A percentile compares a stretch with the other conserved stretches of the same genome.
These are phyloP conservation scores for Metopolophium dirhodum DNA, from an alignment of 1,140 invertebrate genomes.

Conservation along the genomic window DNA sequence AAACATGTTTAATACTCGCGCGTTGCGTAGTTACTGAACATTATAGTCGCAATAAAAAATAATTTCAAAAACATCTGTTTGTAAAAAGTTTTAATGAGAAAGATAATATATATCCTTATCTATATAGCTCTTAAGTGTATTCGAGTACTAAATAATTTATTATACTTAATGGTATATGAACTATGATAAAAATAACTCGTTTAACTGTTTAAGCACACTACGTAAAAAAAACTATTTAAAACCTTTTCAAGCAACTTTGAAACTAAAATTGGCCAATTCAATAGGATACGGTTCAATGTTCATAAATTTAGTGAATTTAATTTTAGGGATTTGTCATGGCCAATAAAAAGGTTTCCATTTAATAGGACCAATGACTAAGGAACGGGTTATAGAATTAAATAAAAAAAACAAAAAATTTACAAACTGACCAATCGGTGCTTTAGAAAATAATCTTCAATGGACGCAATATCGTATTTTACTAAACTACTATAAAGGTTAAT, in stretches of 20 bases:
- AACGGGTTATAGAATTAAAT: neutral
- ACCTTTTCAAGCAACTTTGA: neutral
- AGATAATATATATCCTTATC: neutral
- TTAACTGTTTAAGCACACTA: neutral
- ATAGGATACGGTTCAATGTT: neutral
- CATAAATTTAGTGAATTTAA: neutral
- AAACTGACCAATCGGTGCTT: too few relatives aligned
- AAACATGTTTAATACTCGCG: neutral
- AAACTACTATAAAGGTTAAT: neutral
- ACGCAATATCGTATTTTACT: neutral
- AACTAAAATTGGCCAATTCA: neutral
- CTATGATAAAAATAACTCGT: neutral
- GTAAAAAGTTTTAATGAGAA: constrained; percentile 25
- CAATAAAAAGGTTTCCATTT: neutral
- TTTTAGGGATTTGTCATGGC: neutral
- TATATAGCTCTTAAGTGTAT: neutral
- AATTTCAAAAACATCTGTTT: constrained; percentile 6
- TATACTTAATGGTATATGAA: constrained; percentile 9
- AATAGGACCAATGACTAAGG: neutral
- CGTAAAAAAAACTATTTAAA: neutral
- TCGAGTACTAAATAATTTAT: constrained; percentile 8
- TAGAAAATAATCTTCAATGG: neutral
- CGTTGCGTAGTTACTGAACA: neutral
- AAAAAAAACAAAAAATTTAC: neutral
- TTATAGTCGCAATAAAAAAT: neutral